Evolutionary conservation across 2,888 invertebrate species (phyloP).

Genomic region (Drosophila neotestacea): DNA sequence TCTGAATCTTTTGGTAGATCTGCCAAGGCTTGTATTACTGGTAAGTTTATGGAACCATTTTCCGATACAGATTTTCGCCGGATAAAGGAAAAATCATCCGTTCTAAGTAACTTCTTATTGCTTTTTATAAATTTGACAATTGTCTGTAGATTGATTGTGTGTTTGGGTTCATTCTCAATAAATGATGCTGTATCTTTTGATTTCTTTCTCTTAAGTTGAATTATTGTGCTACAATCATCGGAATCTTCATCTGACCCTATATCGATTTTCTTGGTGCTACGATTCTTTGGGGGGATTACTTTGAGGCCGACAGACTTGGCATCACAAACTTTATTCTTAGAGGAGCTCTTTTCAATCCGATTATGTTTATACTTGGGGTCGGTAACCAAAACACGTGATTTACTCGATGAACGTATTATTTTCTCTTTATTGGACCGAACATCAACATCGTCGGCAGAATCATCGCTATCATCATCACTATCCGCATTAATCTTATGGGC

Average conservation of each 20-base stretch:
- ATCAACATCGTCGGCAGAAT: slow-evolving; percentile 13
- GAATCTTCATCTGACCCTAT: slow-evolving; percentile 54
- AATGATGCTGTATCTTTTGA: slow-evolving; percentile 40
- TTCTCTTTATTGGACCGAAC: slow-evolving; percentile 21
- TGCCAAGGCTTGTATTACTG: slow-evolving; percentile 55
- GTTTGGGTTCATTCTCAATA: slow-evolving; percentile 37
- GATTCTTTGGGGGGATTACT: slow-evolving; percentile 53
- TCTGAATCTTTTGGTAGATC: slow-evolving; percentile 64
- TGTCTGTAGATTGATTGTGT: slow-evolving; percentile 79
- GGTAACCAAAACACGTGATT: slow-evolving; percentile 81
- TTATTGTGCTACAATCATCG: slow-evolving; percentile 13
- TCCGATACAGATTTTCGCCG: slow-evolving; percentile 81
- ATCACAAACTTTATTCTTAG: slow-evolving; percentile 79
- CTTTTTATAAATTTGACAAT: slow-evolving; percentile 82
- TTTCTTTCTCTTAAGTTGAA: slow-evolving; percentile 41
- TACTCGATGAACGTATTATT: slow-evolving; percentile 49
- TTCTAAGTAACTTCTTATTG: slow-evolving; percentile 77
- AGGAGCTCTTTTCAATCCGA: slow-evolving; percentile 71
- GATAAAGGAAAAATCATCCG: slow-evolving; percentile 80
- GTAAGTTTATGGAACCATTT: slow-evolving; percentile 64
- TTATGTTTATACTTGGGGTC: slow-evolving; percentile 84
- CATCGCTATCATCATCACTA: slow-evolving; percentile 25
- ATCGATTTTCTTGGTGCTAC: slow-evolving; percentile 74
- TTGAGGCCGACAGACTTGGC: slow-evolving; percentile 28
- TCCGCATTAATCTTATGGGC: slow-evolving; percentile 15